phyloP scores from a whole-genome alignment of 2,113 vertebrate genomes.

The Trogon melanurus region DNA sequence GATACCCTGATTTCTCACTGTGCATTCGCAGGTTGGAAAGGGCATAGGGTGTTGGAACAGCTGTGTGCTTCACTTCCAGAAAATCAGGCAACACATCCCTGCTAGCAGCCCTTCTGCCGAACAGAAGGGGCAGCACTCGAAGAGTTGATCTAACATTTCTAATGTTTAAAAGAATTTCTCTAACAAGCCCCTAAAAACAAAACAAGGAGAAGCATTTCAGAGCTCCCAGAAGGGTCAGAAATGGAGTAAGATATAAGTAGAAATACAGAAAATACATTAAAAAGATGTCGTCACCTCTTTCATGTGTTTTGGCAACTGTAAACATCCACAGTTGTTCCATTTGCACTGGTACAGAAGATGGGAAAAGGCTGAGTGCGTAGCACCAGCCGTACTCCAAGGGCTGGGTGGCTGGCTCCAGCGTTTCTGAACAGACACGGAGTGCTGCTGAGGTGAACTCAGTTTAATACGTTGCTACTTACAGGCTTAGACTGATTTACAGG shows the following conservation, averaged over 20 bases:
- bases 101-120: neutral
- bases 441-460: constrained; percentile 45
- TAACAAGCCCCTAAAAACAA: neutral
- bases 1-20: neutral
- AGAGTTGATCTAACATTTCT: neutral
- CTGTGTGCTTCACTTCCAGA: neutral
- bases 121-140: neutral
- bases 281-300: constrained; percentile 26
- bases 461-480: constrained; percentile 55
- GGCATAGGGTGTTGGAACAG: neutral
- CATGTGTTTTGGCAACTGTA: neutral
- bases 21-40: neutral
- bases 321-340: neutral
- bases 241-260: neutral
- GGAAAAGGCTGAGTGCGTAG: neutral
- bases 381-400: neutral
- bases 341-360: neutral
- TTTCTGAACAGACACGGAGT: neutral
- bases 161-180: neutral
- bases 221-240: neutral
- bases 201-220: neutral
- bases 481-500: constrained; percentile 58
- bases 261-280: neutral
- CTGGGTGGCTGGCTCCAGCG: neutral
- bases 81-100: neutral